Conservation (phyloP, 2,113 vertebrate genomes). For the Salvelinus fontinalis region DNA sequence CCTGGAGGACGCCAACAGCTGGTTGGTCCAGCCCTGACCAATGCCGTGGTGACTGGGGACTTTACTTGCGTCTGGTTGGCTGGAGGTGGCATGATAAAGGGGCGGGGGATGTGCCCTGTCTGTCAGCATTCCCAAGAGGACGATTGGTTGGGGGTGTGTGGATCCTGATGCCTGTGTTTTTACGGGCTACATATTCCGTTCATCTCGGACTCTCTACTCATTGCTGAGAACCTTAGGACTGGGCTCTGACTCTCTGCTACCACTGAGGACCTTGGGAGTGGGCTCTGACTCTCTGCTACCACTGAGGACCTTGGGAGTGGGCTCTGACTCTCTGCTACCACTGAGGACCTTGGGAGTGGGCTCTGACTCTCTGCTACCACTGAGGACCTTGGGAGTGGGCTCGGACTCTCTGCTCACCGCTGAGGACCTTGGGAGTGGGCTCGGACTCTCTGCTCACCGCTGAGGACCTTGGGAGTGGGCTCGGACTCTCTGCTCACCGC, state of each 20-base stretch:
- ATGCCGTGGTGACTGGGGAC: slow-evolving; percentile 16
- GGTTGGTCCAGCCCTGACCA: slow-evolving; percentile 72
- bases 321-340: slow-evolving; percentile 30
- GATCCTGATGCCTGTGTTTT: slow-evolving; percentile 50
- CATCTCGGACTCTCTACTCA: slow-evolving; percentile 36
- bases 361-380: slow-evolving; percentile 35
- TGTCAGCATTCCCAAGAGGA: slow-evolving; percentile 46
- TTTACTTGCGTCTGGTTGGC: slow-evolving; percentile 14
- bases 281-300: too few relatives aligned
- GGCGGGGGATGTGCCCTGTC: slow-evolving; percentile 9
- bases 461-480: not conserved
- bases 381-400: not conserved
- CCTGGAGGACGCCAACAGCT: slow-evolving; percentile 76
- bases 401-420: not conserved
- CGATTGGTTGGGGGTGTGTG: slow-evolving; percentile 35
- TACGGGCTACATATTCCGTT: slow-evolving; percentile 39
- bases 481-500: too few relatives aligned
- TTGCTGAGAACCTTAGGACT: slow-evolving; percentile 19
- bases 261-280: slow-evolving; percentile 4
- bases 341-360: slow-evolving; percentile 3
- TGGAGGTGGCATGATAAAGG: slow-evolving; percentile 17
- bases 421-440: not conserved
- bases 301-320: slow-evolving; percentile 20
- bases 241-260: slow-evolving; percentile 31
- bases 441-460: slow-evolving; percentile 35